A percentile compares a stretch with the other conserved stretches of the same genome.
Evolutionary conservation across 2,113 vertebrate genomes (phyloP).

Genomic region (Dipodomys ordii): DNA sequence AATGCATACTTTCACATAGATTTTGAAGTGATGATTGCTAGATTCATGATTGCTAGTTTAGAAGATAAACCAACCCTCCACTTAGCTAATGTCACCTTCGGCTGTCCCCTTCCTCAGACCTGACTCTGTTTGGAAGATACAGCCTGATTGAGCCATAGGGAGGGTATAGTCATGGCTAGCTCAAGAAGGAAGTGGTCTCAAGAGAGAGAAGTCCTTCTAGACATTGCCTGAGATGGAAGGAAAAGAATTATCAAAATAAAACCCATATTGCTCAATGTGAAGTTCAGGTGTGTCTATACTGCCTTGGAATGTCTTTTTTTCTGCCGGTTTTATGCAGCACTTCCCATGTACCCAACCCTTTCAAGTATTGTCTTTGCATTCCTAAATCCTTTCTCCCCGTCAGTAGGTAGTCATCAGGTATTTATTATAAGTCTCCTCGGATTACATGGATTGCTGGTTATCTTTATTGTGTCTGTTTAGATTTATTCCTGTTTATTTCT

Average conservation of each 20-base stretch:
- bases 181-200: background rate
- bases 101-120: background rate
- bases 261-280: background rate
- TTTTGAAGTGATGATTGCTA: background rate
- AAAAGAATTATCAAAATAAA: background rate
- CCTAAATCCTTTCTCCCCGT: background rate
- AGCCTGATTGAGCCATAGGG: background rate
- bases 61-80: background rate
- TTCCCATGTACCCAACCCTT: background rate
- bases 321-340: background rate
- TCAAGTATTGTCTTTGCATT: background rate
- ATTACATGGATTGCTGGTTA: slow-evolving; percentile 38
- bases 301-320: background rate
- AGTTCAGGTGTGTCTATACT: background rate
- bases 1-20: background rate
- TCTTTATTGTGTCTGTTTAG: slow-evolving; percentile 35
- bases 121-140: background rate
- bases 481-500: slow-evolving; percentile 53
- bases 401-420: background rate
- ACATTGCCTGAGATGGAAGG: background rate
- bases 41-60: background rate
- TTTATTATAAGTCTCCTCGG: slow-evolving; percentile 48
- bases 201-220: background rate
- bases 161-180: background rate
- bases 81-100: background rate